Evolutionary conservation across 2,888 invertebrate species (phyloP).

Genomic region (Prenolepis imparis): DNA sequence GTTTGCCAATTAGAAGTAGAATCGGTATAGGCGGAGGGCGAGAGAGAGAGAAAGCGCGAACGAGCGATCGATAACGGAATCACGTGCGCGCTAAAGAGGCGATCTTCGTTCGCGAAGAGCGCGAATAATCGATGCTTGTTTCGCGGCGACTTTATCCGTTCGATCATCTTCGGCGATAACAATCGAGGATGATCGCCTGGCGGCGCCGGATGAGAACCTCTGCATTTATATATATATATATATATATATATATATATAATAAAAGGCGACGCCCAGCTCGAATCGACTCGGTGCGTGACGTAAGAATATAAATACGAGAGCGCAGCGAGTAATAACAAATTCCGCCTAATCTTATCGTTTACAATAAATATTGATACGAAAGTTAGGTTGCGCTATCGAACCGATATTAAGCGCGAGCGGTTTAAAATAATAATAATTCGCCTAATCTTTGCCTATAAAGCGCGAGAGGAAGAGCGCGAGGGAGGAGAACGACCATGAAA

Average conservation of each 20-base stretch:
- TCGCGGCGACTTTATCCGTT: conserved; percentile 34
- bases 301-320: conserved; percentile 83
- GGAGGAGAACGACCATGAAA: conserved; percentile 67
- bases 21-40: background rate
- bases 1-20: conserved; percentile 36
- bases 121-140: conserved; percentile 51
- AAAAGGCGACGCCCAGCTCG: conserved; percentile 59
- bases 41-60: background rate
- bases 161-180: conserved; percentile 47
- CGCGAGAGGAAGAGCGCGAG: conserved; percentile 30
- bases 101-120: conserved; percentile 29
- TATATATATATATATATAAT: background rate
- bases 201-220: conserved; percentile 77
- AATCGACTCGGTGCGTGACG: conserved; percentile 76
- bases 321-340: conserved; percentile 79
- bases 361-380: conserved; percentile 85
- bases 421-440: conserved; percentile 80
- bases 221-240: conserved; percentile 61
- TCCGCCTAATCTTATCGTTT: conserved; percentile 83
- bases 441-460: conserved; percentile 79
- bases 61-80: conserved; percentile 40
- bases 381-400: conserved; percentile 81
- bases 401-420: conserved; percentile 68
- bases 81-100: conserved; percentile 49
- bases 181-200: conserved; percentile 8